These are phyloP conservation scores for Lutraria rhynchaena DNA, from an alignment of 1,140 invertebrate species.

Conservation along the genomic window DNA sequence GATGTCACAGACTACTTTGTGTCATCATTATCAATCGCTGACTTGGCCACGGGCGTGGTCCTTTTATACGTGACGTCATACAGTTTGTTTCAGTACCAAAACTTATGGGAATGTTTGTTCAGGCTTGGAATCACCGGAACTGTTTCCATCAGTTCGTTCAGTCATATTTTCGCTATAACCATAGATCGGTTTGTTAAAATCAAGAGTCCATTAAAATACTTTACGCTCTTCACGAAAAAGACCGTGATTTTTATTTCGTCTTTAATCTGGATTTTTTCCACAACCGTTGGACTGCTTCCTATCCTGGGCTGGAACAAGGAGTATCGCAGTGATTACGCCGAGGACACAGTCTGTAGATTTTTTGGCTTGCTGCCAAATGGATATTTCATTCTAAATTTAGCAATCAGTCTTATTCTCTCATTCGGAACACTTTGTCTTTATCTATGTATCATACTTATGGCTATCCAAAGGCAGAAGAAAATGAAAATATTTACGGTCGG, in stretches of 20 bases:
- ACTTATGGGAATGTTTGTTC: constrained; percentile 44
- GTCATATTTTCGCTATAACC: constrained; percentile 39
- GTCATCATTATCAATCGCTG: constrained; percentile 38
- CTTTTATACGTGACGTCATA: constrained; percentile 41
- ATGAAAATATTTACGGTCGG: constrained; percentile 1
- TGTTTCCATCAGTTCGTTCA: constrained; percentile 34
- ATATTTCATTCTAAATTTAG: constrained; percentile 47
- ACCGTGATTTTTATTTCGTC: constrained; percentile 26
- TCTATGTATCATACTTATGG: constrained; percentile 15
- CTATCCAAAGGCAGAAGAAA: neutral
- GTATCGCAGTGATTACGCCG: neutral
- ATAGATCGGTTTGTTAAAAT: constrained; percentile 53
- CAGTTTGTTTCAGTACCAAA: constrained; percentile 48
- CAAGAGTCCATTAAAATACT: constrained; percentile 34
- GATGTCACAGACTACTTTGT: constrained; percentile 47
- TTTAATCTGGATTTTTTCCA: constrained; percentile 32
- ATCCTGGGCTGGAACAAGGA: constrained; percentile 46
- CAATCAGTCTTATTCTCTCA: neutral
- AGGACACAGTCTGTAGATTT: constrained; percentile 44
- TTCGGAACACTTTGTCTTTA: constrained; percentile 27
- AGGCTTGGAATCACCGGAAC: constrained; percentile 43
- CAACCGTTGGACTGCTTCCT: constrained; percentile 46
- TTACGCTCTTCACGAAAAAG: constrained; percentile 26
- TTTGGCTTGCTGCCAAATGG: constrained; percentile 45
- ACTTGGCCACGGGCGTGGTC: constrained; percentile 41